phyloP scores from a whole-genome alignment of 2,888 invertebrate genomes.

The Chaetogeoica ovagalla region DNA sequence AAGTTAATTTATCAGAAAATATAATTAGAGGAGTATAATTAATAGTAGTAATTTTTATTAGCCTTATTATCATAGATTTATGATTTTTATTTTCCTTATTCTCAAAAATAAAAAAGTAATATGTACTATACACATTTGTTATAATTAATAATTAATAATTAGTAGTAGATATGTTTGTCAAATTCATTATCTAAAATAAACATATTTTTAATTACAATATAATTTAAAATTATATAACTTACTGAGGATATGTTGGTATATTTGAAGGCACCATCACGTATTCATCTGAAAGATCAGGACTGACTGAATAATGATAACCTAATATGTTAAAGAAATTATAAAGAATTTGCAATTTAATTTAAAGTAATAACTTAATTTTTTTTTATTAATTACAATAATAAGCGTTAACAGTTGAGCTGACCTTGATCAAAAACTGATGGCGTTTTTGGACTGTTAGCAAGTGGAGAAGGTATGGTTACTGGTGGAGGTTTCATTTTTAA shows the following conservation, averaged over 20 bases:
- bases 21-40: neutral
- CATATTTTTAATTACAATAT: neutral
- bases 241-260: conserved; percentile 63
- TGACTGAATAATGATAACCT: conserved; percentile 59
- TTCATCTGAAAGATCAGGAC: conserved; percentile 75
- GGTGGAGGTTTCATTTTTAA: conserved; percentile 68
- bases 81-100: neutral
- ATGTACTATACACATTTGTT: neutral
- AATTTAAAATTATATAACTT: conserved; percentile 5
- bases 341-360: neutral
- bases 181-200: too few species aligned
- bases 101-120: neutral
- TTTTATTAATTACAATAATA: neutral
- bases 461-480: conserved; percentile 61
- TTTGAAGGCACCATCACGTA: conserved; percentile 79
- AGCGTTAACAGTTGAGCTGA: neutral
- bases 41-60: neutral
- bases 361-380: neutral
- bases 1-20: neutral
- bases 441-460: conserved; percentile 56
- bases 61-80: too few species aligned
- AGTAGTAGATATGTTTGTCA: too few species aligned
- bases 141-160: too few species aligned
- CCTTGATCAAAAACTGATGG: conserved; percentile 46
- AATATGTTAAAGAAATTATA: conserved; percentile 23